Conservation (phyloP, 23 tunicate genomes). For the Diplosoma virens region DNA sequence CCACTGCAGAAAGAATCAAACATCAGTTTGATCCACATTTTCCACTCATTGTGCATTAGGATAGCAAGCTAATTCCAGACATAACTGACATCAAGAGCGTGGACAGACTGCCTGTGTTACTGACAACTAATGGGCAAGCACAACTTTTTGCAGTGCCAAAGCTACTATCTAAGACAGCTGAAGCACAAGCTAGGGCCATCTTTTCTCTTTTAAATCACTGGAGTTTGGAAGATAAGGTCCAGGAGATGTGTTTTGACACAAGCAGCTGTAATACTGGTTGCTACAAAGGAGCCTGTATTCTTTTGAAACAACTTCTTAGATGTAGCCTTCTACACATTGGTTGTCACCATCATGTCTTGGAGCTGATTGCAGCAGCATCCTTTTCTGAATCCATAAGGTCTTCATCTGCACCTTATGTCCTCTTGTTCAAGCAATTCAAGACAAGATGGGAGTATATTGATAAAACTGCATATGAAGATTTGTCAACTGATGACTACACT, state of each 20-base stretch:
- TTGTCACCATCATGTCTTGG: constrained; percentile 26
- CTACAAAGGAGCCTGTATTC: background rate
- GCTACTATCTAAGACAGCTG: background rate
- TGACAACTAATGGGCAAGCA: constrained; percentile 13
- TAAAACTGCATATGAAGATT: constrained; percentile 5
- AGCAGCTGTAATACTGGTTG: constrained; percentile 15
- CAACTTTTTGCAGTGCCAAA: background rate
- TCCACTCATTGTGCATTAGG: constrained; percentile 22
- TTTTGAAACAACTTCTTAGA: constrained; percentile 9
- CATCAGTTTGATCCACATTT: constrained; percentile 17
- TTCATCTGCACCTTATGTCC: constrained; percentile 10
- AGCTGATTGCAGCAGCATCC: constrained; percentile 20
- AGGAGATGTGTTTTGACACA: constrained; percentile 17
- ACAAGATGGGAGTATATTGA: constrained; percentile 21
- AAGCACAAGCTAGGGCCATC: constrained; percentile 20
- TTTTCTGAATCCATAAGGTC: constrained; percentile 21
- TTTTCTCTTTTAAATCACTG: background rate
- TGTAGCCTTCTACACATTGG: constrained; percentile 3
- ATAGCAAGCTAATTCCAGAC: constrained; percentile 15
- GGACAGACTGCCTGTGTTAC: constrained; percentile 22
- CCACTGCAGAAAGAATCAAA: constrained; percentile 7
- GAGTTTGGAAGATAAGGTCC: constrained; percentile 3
- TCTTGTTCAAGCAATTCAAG: constrained; percentile 23
- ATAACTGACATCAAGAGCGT: background rate
- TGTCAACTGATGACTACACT: constrained; percentile 26